phyloP scores from a whole-genome alignment of 2,888 invertebrate species.

The Magallana nippona region DNA sequence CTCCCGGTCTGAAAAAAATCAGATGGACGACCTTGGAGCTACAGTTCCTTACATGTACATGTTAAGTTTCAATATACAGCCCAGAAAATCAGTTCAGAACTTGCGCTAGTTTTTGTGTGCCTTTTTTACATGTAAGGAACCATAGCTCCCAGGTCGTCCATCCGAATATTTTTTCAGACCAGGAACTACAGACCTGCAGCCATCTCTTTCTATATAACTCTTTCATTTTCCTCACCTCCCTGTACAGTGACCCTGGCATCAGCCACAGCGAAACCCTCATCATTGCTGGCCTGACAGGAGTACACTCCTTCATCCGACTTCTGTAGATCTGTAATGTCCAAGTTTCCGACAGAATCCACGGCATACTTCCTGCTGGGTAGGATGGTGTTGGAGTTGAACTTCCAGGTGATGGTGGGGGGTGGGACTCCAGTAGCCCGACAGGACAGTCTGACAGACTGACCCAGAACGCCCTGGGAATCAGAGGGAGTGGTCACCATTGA shows the following conservation, averaged over 20 bases:
- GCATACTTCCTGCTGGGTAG: slow-evolving; percentile 81
- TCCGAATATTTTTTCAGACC: too few species aligned
- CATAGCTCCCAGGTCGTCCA: too few species aligned
- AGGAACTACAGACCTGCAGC: too few species aligned
- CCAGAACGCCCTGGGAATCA: slow-evolving; percentile 85
- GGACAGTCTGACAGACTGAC: slow-evolving; percentile 84
- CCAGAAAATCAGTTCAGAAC: too few species aligned
- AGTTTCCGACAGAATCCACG: slow-evolving; percentile 68
- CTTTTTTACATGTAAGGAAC: too few species aligned
- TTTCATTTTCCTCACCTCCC: not conserved
- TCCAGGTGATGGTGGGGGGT: slow-evolving; percentile 89
- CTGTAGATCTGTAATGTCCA: slow-evolving; percentile 75
- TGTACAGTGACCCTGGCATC: slow-evolving; percentile 85
- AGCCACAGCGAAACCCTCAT: slow-evolving; percentile 85
- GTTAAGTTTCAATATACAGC: too few species aligned
- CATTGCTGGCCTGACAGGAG: slow-evolving; percentile 88
- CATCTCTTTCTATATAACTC: too few species aligned
- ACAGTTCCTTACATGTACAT: too few species aligned
- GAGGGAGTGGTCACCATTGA: slow-evolving; percentile 85
- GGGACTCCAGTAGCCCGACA: slow-evolving; percentile 91
- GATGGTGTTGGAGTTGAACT: slow-evolving; percentile 83
- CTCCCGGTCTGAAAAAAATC: too few species aligned
- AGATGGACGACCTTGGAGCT: too few species aligned
- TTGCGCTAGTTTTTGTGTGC: too few species aligned
- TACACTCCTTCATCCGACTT: slow-evolving; percentile 87